A percentile compares a stretch with the other conserved stretches of the same genome.
Conservation (phyloP, 2,888 invertebrate species). For the Amiota mariae region DNA sequence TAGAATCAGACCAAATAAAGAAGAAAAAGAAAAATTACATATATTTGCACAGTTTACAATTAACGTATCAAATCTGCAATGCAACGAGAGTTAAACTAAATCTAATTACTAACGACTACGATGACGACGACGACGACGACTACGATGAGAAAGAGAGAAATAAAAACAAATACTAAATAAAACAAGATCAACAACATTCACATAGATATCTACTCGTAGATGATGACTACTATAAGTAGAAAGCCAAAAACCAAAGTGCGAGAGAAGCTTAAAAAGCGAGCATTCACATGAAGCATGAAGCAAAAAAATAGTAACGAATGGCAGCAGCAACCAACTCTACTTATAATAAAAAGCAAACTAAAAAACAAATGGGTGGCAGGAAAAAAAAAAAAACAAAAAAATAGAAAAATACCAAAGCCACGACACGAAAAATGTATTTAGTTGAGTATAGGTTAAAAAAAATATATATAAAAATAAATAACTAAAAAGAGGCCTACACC, state of each 20-base stretch:
- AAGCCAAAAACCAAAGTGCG: slow-evolving; percentile 23
- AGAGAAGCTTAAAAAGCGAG: slow-evolving; percentile 21
- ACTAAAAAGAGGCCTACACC: slow-evolving; percentile 19
- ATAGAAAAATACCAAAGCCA: slow-evolving; percentile 23
- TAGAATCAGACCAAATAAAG: slow-evolving; percentile 29
- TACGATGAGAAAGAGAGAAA: background rate
- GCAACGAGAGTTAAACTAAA: slow-evolving; percentile 59
- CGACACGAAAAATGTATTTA: slow-evolving; percentile 29
- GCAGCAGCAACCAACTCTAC: background rate
- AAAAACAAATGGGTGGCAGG: background rate
- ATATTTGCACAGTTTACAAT: slow-evolving; percentile 63
- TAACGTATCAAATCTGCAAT: slow-evolving; percentile 58
- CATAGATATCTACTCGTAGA: slow-evolving; percentile 34
- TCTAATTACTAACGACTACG: slow-evolving; percentile 55
- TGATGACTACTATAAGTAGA: background rate
- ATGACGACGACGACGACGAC: slow-evolving; percentile 24
- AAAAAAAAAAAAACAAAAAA: slow-evolving; percentile 6
- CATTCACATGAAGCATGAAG: slow-evolving; percentile 15
- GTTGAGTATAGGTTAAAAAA: slow-evolving; percentile 4
- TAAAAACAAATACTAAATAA: background rate
- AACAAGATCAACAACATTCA: slow-evolving; percentile 29
- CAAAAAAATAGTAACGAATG: background rate
- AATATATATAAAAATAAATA: too few species aligned
- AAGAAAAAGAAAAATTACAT: slow-evolving; percentile 50
- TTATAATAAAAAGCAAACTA: background rate